Evolutionary conservation across 2,888 invertebrate species (phyloP), one percentile per base, ranked within the genome.

Genomic region (Gandaritis pyraliata): DNA sequence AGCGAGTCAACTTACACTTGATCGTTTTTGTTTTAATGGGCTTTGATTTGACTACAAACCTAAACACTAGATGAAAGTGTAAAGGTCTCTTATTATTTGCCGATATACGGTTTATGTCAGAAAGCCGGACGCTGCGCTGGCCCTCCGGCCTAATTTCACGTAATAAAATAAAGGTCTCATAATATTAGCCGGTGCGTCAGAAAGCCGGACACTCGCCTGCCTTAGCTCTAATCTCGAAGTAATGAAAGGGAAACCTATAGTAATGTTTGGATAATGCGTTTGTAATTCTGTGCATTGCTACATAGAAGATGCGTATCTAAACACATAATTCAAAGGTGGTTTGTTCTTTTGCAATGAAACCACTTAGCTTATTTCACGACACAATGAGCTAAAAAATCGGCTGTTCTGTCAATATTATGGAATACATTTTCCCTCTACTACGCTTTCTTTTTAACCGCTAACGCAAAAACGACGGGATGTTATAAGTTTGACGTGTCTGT

Each of bases 271-370:
- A 57, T 71, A 71, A 71, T 69, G 73, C 69, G 72, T 59, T 71
- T 72, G 75, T 75, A 77, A 76, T 79, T 77, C 75, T 68, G 70
- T 70, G 62, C 69, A 74, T 77, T 80, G 72, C 78, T 72, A 74
- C 73, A 80, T 57, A 39, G 51, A 58, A 54, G 66, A 43, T 67
- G 63, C 52, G 64, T 66, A 66, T 58, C 63, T 53, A 64, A 56
- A 41, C 48, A 52, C 56, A 64, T 64, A 52, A 59, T 48, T 41
- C 58, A 56, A 52, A 48, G 41, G 15, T 7, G 58, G 48, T 55
- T 50, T 63, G 51, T 52, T 52, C 55, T 58, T 39, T 63, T 56
- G 59, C 50, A 64, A 59, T 13, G 29, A 13, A 58, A 50, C 49
- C 48, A 58, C 45, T 62, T 49, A 45, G 29, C 33, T 7, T 8